Evolutionary conservation across 1,140 invertebrate species (phyloP), one percentile per base, ranked within the genome.

Genomic region (Megalopta genalis): DNA sequence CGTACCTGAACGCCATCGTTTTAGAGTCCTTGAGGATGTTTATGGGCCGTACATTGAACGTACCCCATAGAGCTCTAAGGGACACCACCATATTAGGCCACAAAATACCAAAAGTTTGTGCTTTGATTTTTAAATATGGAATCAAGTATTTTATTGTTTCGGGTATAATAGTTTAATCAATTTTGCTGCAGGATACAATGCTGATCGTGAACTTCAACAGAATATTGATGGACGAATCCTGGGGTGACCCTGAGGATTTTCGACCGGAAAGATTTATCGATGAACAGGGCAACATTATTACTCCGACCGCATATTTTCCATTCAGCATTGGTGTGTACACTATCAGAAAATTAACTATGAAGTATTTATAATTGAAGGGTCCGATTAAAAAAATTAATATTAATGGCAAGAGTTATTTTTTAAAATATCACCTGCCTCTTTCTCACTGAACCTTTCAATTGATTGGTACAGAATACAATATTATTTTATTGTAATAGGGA

Each of bases 141-240:
- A 57, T 9, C 14, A 46, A 46, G 7, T 46, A 46, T 46, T 46
- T 46, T 21, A 21, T 52, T 52, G 0, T 59, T 27, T 23, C 14
- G 21, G 27, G 63, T 16, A 77, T 65, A 23, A 32, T 66, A 64
- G 72, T 67, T 25, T 32, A 77, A 60, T 52, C 42, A 27, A 59
- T 21, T 54, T 9, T 32, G 32, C 94, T 93, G 23, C 87, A 97
- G 95, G 95, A 97, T 77, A 96, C 97, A 27, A 97, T 97, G 94
- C 94, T 98, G 0, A 94, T 98, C 9, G 95, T 95, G n/a, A 98
- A 97, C 89, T 96, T 97, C 83, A 95, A 96, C 76, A 95, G 95
- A 67, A 94, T 96, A 64, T 93, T 98, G 32, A 96, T 96, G 93
- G 95, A 97, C 85, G 93, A 95, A 2, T 92, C 94, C 1, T 97